A percentile compares a stretch with the other conserved stretches of the same genome.
phyloP scores from a whole-genome alignment of 2,797 vertebrate species.

The Aldrovandia affinis region DNA sequence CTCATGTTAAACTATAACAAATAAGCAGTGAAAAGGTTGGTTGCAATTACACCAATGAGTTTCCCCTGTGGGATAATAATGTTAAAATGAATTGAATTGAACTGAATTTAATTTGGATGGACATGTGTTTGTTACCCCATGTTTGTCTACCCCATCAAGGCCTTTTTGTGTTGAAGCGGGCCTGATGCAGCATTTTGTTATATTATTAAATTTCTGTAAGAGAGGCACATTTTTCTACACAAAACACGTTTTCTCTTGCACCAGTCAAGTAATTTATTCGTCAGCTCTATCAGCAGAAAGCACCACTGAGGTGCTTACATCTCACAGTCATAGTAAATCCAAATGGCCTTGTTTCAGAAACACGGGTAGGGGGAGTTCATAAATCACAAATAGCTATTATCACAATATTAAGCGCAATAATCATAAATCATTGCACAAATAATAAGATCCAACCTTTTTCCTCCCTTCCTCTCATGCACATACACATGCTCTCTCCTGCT shows the following conservation, averaged over 20 bases:
- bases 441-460: neutral
- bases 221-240: neutral
- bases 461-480: neutral
- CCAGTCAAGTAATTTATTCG: neutral
- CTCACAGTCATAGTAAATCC: neutral
- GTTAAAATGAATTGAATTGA: neutral
- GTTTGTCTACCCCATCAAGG: neutral
- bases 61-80: neutral
- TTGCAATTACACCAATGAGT: neutral
- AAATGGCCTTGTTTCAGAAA: neutral
- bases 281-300: neutral
- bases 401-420: neutral
- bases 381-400: neutral
- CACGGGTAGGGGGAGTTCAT: neutral
- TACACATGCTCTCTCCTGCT: neutral
- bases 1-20: too few species aligned
- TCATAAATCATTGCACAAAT: neutral
- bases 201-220: neutral
- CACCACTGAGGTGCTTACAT: constrained; percentile 1
- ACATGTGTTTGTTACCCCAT: neutral
- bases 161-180: neutral
- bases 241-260: neutral
- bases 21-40: too few species aligned
- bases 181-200: neutral
- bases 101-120: too few species aligned